Conservation (phyloP, 2,797 vertebrate species). For the Esox masquinongy region DNA sequence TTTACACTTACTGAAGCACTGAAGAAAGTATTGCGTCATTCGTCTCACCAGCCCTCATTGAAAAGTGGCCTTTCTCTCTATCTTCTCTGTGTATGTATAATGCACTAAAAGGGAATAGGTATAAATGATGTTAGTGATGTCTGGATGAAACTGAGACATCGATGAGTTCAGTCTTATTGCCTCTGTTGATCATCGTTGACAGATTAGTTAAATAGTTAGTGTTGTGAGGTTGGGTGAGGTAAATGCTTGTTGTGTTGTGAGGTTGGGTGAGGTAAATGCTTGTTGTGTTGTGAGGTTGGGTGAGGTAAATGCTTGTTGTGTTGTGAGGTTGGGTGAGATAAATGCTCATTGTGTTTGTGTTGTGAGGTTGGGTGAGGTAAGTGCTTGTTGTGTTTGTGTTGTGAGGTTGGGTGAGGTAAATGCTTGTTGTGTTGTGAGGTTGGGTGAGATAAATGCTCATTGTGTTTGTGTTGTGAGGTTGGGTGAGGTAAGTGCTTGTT, state of each 20-base stretch:
- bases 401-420: too few species aligned
- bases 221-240: conserved; percentile 73
- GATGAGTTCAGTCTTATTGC: conserved; percentile 41
- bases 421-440: too few species aligned
- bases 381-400: too few species aligned
- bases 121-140: neutral
- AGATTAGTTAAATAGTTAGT: conserved; percentile 72
- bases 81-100: neutral
- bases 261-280: conserved; percentile 75
- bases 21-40: conserved; percentile 17
- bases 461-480: too few species aligned
- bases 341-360: too few species aligned
- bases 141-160: neutral
- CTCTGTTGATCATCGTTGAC: conserved; percentile 68
- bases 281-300: conserved; percentile 70
- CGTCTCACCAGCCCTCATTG: conserved; percentile 12
- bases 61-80: neutral
- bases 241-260: conserved; percentile 75
- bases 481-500: too few species aligned
- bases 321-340: too few species aligned
- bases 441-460: too few species aligned
- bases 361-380: too few species aligned
- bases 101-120: neutral
- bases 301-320: too few species aligned
- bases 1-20: conserved; percentile 23